These are phyloP conservation scores for Holocentrus rufus DNA, from an alignment of 2,797 vertebrate genomes.

Conservation along the genomic window DNA sequence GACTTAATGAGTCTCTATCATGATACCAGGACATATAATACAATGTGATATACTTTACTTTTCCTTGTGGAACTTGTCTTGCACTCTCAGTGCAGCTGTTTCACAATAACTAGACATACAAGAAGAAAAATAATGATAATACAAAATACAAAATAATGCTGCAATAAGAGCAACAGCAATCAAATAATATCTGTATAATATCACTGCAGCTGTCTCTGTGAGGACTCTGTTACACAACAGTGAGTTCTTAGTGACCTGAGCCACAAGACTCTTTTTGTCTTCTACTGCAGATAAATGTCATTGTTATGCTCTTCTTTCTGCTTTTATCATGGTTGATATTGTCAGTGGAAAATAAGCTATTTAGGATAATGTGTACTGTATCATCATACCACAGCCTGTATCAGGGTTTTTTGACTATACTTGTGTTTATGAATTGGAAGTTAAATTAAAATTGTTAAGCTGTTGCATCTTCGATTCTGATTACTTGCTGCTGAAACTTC, in stretches of 20 bases:
- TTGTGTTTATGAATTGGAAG: background rate
- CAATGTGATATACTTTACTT: too few relatives aligned
- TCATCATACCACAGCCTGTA: background rate
- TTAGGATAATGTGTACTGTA: background rate
- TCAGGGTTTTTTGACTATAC: conserved; percentile 15
- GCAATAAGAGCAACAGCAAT: too few relatives aligned
- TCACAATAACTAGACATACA: too few relatives aligned
- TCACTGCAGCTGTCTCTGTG: too few relatives aligned
- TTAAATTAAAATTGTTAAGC: background rate
- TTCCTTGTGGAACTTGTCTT: too few relatives aligned
- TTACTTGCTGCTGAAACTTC: background rate
- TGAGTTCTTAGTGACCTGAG: background rate
- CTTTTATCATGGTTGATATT: background rate
- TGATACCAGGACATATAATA: too few relatives aligned
- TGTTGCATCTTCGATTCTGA: background rate
- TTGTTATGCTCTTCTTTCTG: background rate
- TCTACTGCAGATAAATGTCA: background rate
- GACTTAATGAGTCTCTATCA: too few relatives aligned
- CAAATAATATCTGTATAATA: too few relatives aligned
- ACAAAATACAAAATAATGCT: too few relatives aligned
- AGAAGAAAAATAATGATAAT: too few relatives aligned
- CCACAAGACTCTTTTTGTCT: background rate
- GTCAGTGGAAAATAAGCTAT: background rate
- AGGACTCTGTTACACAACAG: too few relatives aligned
- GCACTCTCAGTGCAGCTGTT: too few relatives aligned